A percentile compares a stretch with the other conserved stretches of the same genome.
Evolutionary conservation across 2,797 vertebrate genomes (phyloP).

Genomic region (Dermochelys coriacea): DNA sequence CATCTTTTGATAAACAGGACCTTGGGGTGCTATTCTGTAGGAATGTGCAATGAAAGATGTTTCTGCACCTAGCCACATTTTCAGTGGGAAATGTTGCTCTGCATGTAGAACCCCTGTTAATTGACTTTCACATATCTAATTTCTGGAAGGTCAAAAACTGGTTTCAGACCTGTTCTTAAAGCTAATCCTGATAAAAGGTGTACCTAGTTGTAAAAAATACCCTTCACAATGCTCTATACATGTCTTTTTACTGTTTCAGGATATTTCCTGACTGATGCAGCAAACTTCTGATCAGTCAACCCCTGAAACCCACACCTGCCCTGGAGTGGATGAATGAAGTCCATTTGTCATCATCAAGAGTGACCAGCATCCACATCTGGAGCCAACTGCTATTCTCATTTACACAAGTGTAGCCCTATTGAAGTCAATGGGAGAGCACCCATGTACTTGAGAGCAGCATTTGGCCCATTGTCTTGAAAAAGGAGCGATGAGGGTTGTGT

Average conservation of each 20-base stretch:
- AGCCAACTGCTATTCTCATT: background rate
- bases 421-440: accelerated
- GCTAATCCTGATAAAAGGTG: background rate
- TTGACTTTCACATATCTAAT: background rate
- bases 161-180: background rate
- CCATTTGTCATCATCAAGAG: background rate
- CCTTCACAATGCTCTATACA: background rate
- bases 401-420: background rate
- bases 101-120: background rate
- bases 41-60: background rate
- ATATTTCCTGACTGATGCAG: background rate
- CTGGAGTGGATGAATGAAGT: background rate
- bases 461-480: background rate
- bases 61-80: background rate
- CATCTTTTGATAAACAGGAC: background rate
- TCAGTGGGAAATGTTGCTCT: background rate
- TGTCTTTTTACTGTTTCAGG: background rate
- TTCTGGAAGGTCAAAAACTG: background rate
- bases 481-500: accelerated
- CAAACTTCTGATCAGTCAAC: background rate
- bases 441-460: background rate
- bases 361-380: background rate
- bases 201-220: accelerated
- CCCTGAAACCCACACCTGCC: background rate
- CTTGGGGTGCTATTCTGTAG: background rate